Base-by-base conservation (phyloP, 2,888 invertebrate genomes). In the Caenorhabditis sp. region DNA sequence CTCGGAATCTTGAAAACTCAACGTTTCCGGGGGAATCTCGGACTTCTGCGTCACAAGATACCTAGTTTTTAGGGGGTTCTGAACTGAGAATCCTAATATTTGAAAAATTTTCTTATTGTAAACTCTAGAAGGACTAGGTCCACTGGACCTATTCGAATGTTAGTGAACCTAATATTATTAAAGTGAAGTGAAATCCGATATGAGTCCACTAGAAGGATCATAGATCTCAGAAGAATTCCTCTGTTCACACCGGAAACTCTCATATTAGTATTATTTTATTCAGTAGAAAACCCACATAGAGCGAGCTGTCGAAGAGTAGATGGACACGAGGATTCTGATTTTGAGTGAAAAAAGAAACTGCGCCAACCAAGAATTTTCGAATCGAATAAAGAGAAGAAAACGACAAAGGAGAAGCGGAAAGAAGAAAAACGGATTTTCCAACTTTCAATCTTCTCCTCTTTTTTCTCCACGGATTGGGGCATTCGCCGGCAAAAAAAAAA, bases 371-470 rank as follows among this genome's bases (percentile, higher is more conserved):
- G 41, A 56, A 47, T 14, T 68, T 68, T 61, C 24, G 77, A 77
- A 77, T 77, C 54, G 69, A 80, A 69, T 73, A 66, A 68, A 51
- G n/a, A n/a, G 51, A 35, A 22, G 61, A 63, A 63, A 68, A 68
- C 66, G 31, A 68, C 66, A 44, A 75, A 19, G 10, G 63, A 51
- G 24, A 44, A 68, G 26, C 31, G 61, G 31, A 44, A 79, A 19
- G 24, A 38, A 38, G 73, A 66, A 66, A 66, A 63, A 41, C 12
- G 70, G 6, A 54, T 79, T 79, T 44, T 77, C 61, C 61, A 16
- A 35, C 68, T 77, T 77, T 41, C 51, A 35, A 44, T 24, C 16
- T 44, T 44, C 41, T 64, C 44, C 44, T 22, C 51, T 49, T 22
- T 8, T 59, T 61, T 41, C 41, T 63, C 44, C 28, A 31, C 26